A percentile compares a stretch with the other conserved stretches of the same genome.
Evolutionary conservation across 2,113 vertebrate species (phyloP).

Genomic region (Tauraco erythrolophus): DNA sequence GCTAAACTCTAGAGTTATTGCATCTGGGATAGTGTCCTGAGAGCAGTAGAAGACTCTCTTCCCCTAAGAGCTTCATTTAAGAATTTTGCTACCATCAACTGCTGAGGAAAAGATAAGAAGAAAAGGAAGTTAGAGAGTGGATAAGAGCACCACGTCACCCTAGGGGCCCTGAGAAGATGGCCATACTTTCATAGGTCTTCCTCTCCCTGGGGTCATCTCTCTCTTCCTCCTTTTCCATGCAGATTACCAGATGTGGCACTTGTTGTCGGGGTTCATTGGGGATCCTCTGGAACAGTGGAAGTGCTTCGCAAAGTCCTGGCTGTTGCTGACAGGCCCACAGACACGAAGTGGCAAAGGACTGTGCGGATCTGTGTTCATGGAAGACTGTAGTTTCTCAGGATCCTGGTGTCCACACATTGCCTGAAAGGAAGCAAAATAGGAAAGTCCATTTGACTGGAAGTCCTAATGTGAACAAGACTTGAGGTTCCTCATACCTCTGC

Average conservation of each 20-base stretch:
- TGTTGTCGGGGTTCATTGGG: conserved; percentile 68
- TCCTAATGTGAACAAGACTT: background rate
- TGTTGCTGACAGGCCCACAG: conserved; percentile 74
- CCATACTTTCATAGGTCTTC: background rate
- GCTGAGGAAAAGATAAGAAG: background rate
- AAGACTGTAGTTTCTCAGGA: conserved; percentile 15
- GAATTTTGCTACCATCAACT: background rate
- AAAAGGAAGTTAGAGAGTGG: background rate
- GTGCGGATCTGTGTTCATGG: conserved; percentile 34
- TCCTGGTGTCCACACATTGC: conserved; percentile 67
- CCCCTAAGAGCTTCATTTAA: background rate
- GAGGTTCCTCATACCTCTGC: background rate
- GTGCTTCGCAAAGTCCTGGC: conserved; percentile 66
- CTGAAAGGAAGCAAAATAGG: conserved; percentile 27
- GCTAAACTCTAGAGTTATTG: background rate
- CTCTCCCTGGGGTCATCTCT: background rate
- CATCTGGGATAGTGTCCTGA: background rate
- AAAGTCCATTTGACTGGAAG: background rate
- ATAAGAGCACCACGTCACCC: background rate
- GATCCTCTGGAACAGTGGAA: conserved; percentile 69
- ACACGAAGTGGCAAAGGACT: conserved; percentile 75
- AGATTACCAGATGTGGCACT: conserved; percentile 75
- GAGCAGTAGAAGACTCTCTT: background rate
- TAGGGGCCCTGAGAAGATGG: background rate
- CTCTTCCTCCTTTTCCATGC: background rate